Base-by-base conservation (phyloP, 2,113 vertebrate species). In the Podarcis raffonei region DNA sequence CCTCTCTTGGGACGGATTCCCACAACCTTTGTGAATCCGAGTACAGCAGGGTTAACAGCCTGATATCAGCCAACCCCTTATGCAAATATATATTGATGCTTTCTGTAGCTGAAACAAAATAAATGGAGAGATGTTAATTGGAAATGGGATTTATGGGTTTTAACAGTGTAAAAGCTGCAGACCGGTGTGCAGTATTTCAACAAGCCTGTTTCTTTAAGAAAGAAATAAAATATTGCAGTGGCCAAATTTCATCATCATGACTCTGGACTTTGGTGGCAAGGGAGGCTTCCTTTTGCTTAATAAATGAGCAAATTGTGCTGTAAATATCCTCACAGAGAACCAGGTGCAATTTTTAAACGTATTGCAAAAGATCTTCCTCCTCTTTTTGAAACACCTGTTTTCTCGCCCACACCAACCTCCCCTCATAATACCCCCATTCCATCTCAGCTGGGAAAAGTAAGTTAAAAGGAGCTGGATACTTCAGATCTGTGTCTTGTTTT, bases 261-360 rank as follows among this genome's bases (percentile, higher is more conserved):
- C 91, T 69, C 2, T 88, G 91, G 78, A 90, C 3, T 90, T 37
- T 85, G 5, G 11, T 27, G 90, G 93, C 37, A 89, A 71, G 42
- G 95, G 94, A 76, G 83, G 32, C 20, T 89, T 3, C 4, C 25
- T 92, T 94, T 90, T 89, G 68, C 93, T 94, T 93, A 94, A 90
- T 23, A 84, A 91, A 88, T 86, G 80, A 91, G 53, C 91, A 91
- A 90, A 90, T 75, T 89, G 53, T 83, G 76, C 71, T 84, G 79
- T 94, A 92, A 94, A 93, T 92, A 92, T 81, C 85, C 90, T 71
- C 76, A 82, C 25, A 90, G 85, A 87, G 94, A 78, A 92, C 62
- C n/a, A 90, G 76, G 35, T 90, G 6, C 88, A 89, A 83, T 89
- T 89, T 93, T 27, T 0, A 88, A 81, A 88, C 11, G 0, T 84